These are phyloP conservation scores for Drosophila prolongata DNA, from an alignment of 2,888 invertebrate genomes.

Conservation along the genomic window DNA sequence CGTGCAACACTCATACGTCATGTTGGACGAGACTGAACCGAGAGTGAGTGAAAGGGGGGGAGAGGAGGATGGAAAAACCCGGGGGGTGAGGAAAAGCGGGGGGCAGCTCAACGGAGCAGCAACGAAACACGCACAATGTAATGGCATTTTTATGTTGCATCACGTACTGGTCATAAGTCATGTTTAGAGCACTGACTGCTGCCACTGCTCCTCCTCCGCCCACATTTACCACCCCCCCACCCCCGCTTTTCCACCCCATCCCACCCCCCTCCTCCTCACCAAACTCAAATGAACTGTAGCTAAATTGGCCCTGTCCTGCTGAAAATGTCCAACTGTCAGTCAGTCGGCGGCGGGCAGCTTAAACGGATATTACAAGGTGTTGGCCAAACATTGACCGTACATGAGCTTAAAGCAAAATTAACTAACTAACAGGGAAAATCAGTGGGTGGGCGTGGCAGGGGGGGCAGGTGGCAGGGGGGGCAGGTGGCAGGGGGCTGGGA, in stretches of 20 bases:
- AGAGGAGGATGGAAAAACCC: background rate
- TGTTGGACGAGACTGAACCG: constrained; percentile 57
- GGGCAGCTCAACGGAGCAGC: constrained; percentile 33
- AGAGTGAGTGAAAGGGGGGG: constrained; percentile 26
- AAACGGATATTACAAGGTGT: constrained; percentile 82
- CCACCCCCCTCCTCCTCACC: constrained; percentile 2
- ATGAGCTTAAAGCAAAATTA: constrained; percentile 80
- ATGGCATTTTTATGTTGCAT: constrained; percentile 83
- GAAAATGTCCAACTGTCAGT: constrained; percentile 65
- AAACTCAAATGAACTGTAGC: constrained; percentile 77
- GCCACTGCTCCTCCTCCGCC: constrained; percentile 26
- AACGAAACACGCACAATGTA: constrained; percentile 70
- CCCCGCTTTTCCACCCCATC: background rate
- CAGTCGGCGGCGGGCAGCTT: constrained; percentile 60
- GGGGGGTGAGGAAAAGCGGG: background rate
- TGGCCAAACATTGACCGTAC: constrained; percentile 82
- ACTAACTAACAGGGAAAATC: constrained; percentile 51
- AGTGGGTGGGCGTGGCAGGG: background rate
- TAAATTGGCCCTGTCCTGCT: constrained; percentile 61
- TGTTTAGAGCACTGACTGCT: constrained; percentile 82
- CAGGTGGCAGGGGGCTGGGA: background rate
- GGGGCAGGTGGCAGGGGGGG: background rate
- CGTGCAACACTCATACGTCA: constrained; percentile 81
- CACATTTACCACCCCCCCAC: background rate
- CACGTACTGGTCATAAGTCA: constrained; percentile 84